Conservation (phyloP, 2,113 vertebrate genomes). For the Melanerpes aurifrons region DNA sequence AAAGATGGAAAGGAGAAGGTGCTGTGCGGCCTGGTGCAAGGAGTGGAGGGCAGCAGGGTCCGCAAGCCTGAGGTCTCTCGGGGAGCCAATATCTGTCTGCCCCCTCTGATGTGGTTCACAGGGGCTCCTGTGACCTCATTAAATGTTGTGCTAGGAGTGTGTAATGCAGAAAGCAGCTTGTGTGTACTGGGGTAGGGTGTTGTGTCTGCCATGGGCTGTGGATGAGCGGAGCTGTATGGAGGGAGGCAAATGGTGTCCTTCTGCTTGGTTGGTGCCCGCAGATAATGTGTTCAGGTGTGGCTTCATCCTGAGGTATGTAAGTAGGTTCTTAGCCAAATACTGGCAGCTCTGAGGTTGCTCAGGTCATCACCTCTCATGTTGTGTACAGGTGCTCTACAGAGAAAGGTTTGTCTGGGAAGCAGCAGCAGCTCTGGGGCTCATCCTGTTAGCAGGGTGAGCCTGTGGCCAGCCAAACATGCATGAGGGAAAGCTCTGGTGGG, state of each 20-base stretch:
- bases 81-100: rapidly evolving
- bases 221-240: rapidly evolving
- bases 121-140: not conserved
- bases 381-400: rapidly evolving
- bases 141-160: no score
- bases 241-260: rapidly evolving
- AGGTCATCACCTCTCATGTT: not conserved
- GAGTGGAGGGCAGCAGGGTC: rapidly evolving
- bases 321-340: not conserved
- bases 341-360: not conserved
- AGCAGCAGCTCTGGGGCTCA: rapidly evolving
- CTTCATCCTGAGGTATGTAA: rapidly evolving
- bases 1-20: not conserved
- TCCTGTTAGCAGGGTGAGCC: rapidly evolving
- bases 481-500: not conserved
- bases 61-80: not conserved
- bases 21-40: rapidly evolving
- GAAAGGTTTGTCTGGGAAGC: not conserved
- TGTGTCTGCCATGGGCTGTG: rapidly evolving
- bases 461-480: rapidly evolving
- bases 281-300: rapidly evolving
- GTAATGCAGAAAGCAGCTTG: not conserved
- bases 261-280: not conserved
- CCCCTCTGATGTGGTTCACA: rapidly evolving
- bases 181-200: rapidly evolving